Evolutionary conservation across 2,113 vertebrate genomes (phyloP).

Genomic region (Colius striatus): DNA sequence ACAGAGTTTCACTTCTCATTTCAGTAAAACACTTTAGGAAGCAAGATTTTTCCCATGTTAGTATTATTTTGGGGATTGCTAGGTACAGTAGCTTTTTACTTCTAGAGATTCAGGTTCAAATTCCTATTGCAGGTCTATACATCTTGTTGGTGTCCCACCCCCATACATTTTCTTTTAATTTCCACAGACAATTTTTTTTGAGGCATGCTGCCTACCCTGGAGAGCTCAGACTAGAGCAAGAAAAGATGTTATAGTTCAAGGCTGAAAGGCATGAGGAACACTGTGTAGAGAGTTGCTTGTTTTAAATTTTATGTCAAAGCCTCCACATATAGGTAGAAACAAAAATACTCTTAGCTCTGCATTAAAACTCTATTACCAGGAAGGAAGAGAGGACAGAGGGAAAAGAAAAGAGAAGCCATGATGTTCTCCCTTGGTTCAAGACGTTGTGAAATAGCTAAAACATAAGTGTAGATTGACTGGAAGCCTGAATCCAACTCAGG

Average conservation of each 20-base stretch:
- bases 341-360: neutral
- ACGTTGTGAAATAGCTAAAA: neutral
- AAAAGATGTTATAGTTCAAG: neutral
- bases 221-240: neutral
- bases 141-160: neutral
- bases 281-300: neutral
- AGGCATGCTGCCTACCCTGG: neutral
- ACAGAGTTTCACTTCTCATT: neutral
- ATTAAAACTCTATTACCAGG: neutral
- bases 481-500: neutral
- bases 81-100: neutral
- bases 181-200: neutral
- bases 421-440: neutral
- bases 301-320: neutral
- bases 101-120: neutral
- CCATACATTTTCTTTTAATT: neutral
- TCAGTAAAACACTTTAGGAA: neutral
- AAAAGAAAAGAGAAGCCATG: neutral
- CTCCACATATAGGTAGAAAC: neutral
- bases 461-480: accelerated
- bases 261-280: neutral
- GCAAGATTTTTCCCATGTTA: neutral
- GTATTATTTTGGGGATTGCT: neutral
- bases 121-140: neutral
- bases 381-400: neutral